A percentile compares a stretch with the other conserved stretches of the same genome.
These are phyloP conservation scores for Delia radicum DNA, from an alignment of 1,140 invertebrate genomes.

Conservation along the genomic window DNA sequence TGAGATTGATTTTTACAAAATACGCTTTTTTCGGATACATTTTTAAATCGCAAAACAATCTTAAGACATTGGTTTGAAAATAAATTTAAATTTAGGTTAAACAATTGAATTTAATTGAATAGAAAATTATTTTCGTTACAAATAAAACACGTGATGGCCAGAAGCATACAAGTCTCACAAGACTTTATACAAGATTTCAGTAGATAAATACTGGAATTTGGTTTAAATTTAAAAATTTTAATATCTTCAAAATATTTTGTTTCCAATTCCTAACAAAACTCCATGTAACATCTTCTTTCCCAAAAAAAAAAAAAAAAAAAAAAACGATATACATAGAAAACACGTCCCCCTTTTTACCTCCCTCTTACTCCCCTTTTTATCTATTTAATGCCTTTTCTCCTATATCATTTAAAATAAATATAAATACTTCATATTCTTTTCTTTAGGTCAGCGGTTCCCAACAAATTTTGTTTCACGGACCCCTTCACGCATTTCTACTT, in stretches of 20 bases:
- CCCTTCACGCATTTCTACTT: too few relatives aligned
- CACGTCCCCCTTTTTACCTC: not conserved
- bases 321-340: too few relatives aligned
- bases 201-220: too few relatives aligned
- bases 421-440: not conserved
- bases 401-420: not conserved
- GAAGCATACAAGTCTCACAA: too few relatives aligned
- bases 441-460: too few relatives aligned
- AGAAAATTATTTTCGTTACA: not conserved
- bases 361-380: not conserved
- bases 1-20: not conserved
- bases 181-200: too few relatives aligned
- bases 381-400: not conserved
- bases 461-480: too few relatives aligned
- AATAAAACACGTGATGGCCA: not conserved
- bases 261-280: too few relatives aligned
- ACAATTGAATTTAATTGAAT: not conserved
- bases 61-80: not conserved
- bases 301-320: not conserved
- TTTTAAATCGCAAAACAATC: not conserved
- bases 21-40: not conserved
- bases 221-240: too few relatives aligned
- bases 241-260: too few relatives aligned
- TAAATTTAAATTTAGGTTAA: slow-evolving; percentile 5
- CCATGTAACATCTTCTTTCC: not conserved